A percentile compares a stretch with the other conserved stretches of the same genome.
These are phyloP conservation scores for Araneus ventricosus DNA, from an alignment of 1,140 invertebrate genomes.

Conservation along the genomic window DNA sequence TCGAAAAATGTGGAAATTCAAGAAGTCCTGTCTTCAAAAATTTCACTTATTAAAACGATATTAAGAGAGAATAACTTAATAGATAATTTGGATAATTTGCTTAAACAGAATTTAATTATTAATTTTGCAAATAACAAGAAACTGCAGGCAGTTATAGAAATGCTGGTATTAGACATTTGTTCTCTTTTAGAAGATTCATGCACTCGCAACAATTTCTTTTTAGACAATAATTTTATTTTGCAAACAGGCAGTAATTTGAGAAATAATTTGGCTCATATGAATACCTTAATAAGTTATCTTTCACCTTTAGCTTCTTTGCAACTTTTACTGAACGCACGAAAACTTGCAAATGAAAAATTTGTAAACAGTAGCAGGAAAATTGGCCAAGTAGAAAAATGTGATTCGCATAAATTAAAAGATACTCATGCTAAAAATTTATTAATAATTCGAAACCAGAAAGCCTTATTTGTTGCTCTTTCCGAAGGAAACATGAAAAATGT, in stretches of 20 bases:
- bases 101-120: background rate
- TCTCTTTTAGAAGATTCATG: constrained; percentile 7
- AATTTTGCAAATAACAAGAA: background rate
- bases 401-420: background rate
- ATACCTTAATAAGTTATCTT: background rate
- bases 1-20: background rate
- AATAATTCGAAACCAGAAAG: background rate
- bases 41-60: background rate
- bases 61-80: background rate
- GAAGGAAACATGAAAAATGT: background rate
- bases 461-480: background rate
- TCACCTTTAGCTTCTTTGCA: background rate
- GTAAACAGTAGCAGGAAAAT: background rate
- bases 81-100: too few relatives aligned
- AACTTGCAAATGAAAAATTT: constrained; percentile 70
- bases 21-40: background rate
- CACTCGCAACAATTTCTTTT: background rate
- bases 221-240: background rate
- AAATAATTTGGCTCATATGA: constrained; percentile 22
- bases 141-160: constrained; percentile 11
- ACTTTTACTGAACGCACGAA: background rate
- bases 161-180: constrained; percentile 21
- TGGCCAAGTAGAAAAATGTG: background rate
- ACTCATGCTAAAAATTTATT: background rate
- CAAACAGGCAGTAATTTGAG: background rate